Base-by-base conservation (phyloP, 2,888 invertebrate species). In the Lasioglossum leucozonium region DNA sequence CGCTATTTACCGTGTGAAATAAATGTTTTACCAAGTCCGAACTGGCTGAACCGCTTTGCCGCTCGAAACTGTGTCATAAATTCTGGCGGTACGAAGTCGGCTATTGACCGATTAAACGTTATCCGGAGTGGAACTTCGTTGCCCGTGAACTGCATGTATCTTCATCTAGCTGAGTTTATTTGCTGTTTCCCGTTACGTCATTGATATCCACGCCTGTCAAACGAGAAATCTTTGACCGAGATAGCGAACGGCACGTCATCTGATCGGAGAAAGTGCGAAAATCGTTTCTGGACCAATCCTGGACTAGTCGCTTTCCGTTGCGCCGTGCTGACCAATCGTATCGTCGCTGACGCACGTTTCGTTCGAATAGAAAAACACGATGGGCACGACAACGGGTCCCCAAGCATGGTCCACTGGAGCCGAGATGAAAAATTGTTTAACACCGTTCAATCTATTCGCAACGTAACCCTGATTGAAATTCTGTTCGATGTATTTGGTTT, bases 221-320 rank as follows among this genome's bases (percentile, higher is more conserved):
- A 78, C 82, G 82, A 67, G 67, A 85, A 86, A 88, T 89, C 82
- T 79, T 42, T 81, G 55, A 55, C 79, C 81, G 83, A 87, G 81
- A 84, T 88, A 86, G 84, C 81, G 77, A 85, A 71, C 78, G 40
- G 84, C 73, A 77, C 80, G 86, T 87, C 88, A 85, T 86, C 85
- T 83, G 88, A 88, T 88, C 86, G 84, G 90, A 90, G 89, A 90
- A 90, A 90, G 89, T 90, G 90, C 84, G 84, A 90, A 88, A 90
- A 90, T 90, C 84, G 37, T 77, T 67, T 81, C 72, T 84, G 86
- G 82, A 88, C 88, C 85, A 89, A 82, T 87, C 69, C 40, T 42
- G 71, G 26, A 77, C 76, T 55, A 67, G 69, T 79, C 40, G 26
- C 72, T 82, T 69, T 76, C 73, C 71, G 65, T 65, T 79, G 71